Percentiles rank a stretch among this genome's conserved stretches.
Evolutionary conservation across 2,797 vertebrate species (phyloP).

Genomic region (Chaunax sp.): DNA sequence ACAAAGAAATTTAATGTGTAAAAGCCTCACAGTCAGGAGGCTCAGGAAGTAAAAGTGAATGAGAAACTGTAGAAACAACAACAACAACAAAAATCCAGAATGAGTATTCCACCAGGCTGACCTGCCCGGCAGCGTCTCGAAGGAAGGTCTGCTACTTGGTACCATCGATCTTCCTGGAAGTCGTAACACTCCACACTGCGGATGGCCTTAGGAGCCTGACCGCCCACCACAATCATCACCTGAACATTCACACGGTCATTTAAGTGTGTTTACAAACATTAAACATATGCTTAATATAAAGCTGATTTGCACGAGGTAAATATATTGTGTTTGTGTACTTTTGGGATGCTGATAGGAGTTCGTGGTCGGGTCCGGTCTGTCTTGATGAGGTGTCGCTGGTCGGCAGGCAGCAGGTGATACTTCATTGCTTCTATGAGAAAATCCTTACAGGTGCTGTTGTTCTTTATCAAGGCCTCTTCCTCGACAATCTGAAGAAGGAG

Average conservation of each 20-base stretch:
- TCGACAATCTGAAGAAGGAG: conserved; percentile 89
- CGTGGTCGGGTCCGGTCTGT: conserved; percentile 94
- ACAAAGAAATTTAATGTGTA: neutral
- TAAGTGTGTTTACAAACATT: neutral
- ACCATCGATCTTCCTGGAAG: conserved; percentile 96
- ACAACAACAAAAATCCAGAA: too few relatives aligned
- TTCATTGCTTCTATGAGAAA: conserved; percentile 99
- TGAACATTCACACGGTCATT: conserved; percentile 55
- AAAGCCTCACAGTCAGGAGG: too few relatives aligned
- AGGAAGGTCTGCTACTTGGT: conserved; percentile 94
- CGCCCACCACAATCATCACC: conserved; percentile 98
- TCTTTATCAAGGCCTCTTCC: conserved; percentile 97
- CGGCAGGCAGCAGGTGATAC: conserved; percentile 94
- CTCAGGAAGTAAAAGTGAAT: too few relatives aligned
- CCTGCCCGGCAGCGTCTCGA: conserved; percentile 95
- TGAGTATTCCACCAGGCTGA: too few relatives aligned
- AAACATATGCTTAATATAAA: neutral
- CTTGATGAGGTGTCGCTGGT: conserved; percentile 95
- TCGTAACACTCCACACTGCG: conserved; percentile 97
- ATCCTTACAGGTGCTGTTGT: conserved; percentile 98
- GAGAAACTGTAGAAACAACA: too few relatives aligned
- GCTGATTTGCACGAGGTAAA: too few relatives aligned
- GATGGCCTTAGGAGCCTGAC: conserved; percentile 97
- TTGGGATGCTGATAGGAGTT: conserved; percentile 94
- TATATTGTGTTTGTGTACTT: conserved; percentile 83